Conservation (phyloP, 2,888 invertebrate species). For the Ephialtes manifestator region DNA sequence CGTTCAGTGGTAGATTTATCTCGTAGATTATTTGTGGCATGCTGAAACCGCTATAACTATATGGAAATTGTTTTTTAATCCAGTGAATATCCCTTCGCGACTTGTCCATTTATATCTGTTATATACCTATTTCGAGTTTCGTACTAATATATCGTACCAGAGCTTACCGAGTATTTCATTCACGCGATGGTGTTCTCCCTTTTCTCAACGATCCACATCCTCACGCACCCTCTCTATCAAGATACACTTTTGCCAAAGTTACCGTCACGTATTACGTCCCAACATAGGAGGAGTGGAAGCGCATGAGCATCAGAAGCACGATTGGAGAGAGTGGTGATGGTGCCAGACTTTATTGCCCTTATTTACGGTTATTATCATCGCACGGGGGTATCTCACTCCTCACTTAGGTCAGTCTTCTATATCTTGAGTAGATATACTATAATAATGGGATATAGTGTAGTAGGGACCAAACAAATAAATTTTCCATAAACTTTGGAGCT, state of each 20-base stretch:
- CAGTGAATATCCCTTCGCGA: not conserved
- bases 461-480: constrained; percentile 43
- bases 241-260: constrained; percentile 60
- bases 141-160: constrained; percentile 10
- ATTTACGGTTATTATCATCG: constrained; percentile 81
- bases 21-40: not conserved
- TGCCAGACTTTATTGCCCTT: constrained; percentile 75
- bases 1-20: not conserved
- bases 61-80: not conserved
- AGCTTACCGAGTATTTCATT: constrained; percentile 34
- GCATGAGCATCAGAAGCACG: constrained; percentile 34
- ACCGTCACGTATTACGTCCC: constrained; percentile 47
- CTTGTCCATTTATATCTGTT: not conserved
- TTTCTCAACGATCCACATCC: constrained; percentile 29
- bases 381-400: constrained; percentile 67
- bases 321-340: constrained; percentile 50
- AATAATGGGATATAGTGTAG: constrained; percentile 42
- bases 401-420: constrained; percentile 55
- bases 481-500: constrained; percentile 37
- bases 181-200: constrained; percentile 8
- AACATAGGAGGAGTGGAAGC: constrained; percentile 13
- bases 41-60: not conserved
- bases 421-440: constrained; percentile 27
- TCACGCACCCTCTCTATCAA: constrained; percentile 57
- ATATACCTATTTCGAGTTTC: constrained; percentile 5